phyloP scores from a whole-genome alignment of 2,888 invertebrate genomes.

The Noctua pronuba region DNA sequence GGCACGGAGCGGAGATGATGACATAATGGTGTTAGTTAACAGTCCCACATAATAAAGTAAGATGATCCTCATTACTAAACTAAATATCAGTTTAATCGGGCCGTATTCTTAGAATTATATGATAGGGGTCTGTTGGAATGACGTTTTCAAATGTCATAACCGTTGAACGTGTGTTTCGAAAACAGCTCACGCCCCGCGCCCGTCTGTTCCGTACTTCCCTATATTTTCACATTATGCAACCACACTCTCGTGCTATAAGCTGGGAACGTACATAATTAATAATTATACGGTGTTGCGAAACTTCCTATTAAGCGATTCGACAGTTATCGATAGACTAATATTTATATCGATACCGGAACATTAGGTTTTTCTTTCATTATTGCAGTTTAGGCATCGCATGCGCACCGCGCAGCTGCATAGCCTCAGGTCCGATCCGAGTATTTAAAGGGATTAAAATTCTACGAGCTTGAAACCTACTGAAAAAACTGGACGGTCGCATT shows the following conservation, averaged over 20 bases:
- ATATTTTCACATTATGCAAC: slow-evolving; percentile 54
- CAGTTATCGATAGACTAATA: slow-evolving; percentile 32
- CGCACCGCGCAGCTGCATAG: neutral
- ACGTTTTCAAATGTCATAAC: slow-evolving; percentile 7
- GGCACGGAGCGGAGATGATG: slow-evolving; percentile 20
- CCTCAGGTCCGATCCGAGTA: neutral
- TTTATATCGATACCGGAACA: slow-evolving; percentile 33
- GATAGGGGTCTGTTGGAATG: neutral
- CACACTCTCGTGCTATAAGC: slow-evolving; percentile 35
- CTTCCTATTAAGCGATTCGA: slow-evolving; percentile 48
- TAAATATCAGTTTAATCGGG: neutral
- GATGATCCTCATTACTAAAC: slow-evolving; percentile 9
- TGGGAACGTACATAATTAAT: slow-evolving; percentile 47
- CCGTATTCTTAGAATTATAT: neutral
- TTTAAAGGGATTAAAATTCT: no score
- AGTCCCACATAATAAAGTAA: slow-evolving; percentile 12
- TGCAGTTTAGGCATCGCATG: neutral
- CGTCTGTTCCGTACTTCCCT: slow-evolving; percentile 1
- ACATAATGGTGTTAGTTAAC: slow-evolving; percentile 13
- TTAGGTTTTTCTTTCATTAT: slow-evolving; percentile 17
- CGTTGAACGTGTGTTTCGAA: neutral
- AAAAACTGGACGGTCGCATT: neutral
- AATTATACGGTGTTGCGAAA: slow-evolving; percentile 50
- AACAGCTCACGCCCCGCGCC: neutral
- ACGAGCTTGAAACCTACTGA: neutral